These are phyloP conservation scores for Spongilla lacustris DNA, from an alignment of 37 sponge, comb jelly and placozoan species.

Conservation along the genomic window DNA sequence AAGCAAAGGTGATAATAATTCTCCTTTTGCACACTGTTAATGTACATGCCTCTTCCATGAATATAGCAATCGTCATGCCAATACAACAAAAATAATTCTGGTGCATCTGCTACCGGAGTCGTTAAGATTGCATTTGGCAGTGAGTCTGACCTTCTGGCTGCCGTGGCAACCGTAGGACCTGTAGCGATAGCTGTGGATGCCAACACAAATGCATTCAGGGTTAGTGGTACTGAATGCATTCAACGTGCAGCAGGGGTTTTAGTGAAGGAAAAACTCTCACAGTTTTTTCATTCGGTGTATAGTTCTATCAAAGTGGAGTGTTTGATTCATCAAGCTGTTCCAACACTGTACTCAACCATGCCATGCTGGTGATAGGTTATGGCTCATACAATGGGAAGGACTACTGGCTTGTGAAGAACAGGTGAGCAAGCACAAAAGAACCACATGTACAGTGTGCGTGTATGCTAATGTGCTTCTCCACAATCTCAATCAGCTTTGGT, in stretches of 20 bases:
- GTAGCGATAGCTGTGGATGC: constrained; percentile 50
- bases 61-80: constrained; percentile 49
- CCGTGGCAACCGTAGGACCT: constrained; percentile 52
- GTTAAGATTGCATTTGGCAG: constrained; percentile 38
- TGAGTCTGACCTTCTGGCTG: constrained; percentile 43
- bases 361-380: constrained; percentile 61
- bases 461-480: too few species aligned
- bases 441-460: background rate
- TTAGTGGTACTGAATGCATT: too few species aligned
- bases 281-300: too few species aligned
- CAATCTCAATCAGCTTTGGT: background rate
- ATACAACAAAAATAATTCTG: constrained; percentile 16
- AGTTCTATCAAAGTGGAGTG: constrained; percentile 63
- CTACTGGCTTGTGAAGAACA: constrained; percentile 73
- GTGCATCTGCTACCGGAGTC: constrained; percentile 46
- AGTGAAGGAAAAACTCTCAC: too few species aligned
- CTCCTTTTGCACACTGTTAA: background rate
- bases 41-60: background rate
- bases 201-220: constrained; percentile 35
- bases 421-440: constrained; percentile 37
- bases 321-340: constrained; percentile 63
- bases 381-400: constrained; percentile 28
- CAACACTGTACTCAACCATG: constrained; percentile 46
- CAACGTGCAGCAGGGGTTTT: background rate
- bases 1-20: constrained; percentile 52